Evolutionary conservation across 2,113 vertebrate genomes (phyloP).

Genomic region (Urocitellus parryii): DNA sequence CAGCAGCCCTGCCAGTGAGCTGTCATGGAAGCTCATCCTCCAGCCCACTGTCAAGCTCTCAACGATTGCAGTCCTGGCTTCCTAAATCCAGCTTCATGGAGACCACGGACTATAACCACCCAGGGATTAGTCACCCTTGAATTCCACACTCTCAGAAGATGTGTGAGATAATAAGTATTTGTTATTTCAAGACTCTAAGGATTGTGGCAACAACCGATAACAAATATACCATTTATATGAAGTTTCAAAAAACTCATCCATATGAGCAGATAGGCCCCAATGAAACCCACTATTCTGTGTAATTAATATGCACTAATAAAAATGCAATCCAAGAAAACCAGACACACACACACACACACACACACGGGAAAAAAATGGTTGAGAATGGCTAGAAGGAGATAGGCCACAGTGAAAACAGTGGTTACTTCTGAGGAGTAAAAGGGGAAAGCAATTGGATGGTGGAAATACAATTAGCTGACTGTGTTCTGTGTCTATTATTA

Average conservation of each 20-base stretch:
- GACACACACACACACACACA: not conserved
- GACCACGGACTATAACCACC: not conserved
- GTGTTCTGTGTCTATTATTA: not conserved
- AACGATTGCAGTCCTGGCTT: not conserved
- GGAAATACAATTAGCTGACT: not conserved
- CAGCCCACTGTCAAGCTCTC: not conserved
- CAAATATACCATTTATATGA: not conserved
- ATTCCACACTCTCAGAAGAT: not conserved
- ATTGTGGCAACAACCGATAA: not conserved
- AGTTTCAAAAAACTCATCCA: not conserved
- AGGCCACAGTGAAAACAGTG: not conserved
- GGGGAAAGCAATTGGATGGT: not conserved
- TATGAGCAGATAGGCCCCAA: not conserved
- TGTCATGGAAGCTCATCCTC: not conserved
- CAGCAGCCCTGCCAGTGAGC: not conserved
- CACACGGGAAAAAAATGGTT: not conserved
- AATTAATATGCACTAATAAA: not conserved
- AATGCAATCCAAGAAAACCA: not conserved
- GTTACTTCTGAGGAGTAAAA: not conserved
- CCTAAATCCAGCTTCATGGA: not conserved
- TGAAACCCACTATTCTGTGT: not conserved
- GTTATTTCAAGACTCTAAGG: conserved; percentile 18
- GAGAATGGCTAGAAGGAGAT: conserved; percentile 23
- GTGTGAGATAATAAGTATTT: not conserved
- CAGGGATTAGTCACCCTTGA: not conserved